Base-by-base conservation (phyloP, 2,888 invertebrate species). In the Heliconius charithonia region DNA sequence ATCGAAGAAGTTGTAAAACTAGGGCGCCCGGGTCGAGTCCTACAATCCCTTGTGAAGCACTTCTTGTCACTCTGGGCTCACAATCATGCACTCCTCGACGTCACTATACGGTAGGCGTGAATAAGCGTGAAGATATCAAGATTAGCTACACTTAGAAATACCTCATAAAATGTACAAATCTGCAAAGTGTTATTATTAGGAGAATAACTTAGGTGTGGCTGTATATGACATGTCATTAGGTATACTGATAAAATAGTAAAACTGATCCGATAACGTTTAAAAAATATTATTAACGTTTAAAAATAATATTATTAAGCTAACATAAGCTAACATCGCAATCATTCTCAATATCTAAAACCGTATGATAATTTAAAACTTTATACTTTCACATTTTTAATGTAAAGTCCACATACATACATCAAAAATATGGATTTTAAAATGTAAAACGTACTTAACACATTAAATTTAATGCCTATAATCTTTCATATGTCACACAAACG, bases 11-110 rank as follows among this genome's bases (percentile, higher is more conserved):
- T 84, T 84, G 82, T 82, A 83, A 84, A 91, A 90, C 80, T 90
- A 83, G 90, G 89, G 89, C 90, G 87, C 80, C 75, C 65, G 84
- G 87, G 89, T 87, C 87, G 87, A 89, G 87, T 85, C 85, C 83
- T 84, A 86, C 87, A 87, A 86, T 87, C 88, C 87, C 85, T 87
- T 86, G 86, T 86, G 80, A 85, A 85, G 89, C 87, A 88, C 85
- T 88, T 89, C 87, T 87, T 83, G 83, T 86, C 87, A 83, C 87
- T 83, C 85, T 82, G 81, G 82, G 80, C 79, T 80, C 83, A 73
- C 76, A 84, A 86, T 88, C 86, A 83, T 84, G 82, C 84, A 71
- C 78, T 75, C 72, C 78, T 81, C 80, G 76, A 78, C 78, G 76
- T 76, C 70, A 56, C 76, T 65, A 71, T 51, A 51, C 75, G 19